Evolutionary conservation across 2,888 invertebrate species (phyloP).

Genomic region (Abrostola tripartita): DNA sequence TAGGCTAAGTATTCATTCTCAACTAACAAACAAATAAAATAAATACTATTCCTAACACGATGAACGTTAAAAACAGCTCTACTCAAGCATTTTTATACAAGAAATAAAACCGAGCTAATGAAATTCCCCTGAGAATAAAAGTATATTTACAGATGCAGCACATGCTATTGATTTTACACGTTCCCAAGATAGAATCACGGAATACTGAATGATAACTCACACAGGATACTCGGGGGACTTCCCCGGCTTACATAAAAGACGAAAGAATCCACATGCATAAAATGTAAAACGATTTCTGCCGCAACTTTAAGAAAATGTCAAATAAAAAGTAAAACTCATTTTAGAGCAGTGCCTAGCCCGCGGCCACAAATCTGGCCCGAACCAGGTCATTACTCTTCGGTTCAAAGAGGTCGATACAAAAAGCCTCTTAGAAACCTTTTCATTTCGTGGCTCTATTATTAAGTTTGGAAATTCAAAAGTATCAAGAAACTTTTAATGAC

Average conservation of each 20-base stretch:
- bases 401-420: constrained; percentile 61
- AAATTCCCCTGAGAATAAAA: background rate
- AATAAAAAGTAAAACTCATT: constrained; percentile 52
- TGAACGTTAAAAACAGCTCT: background rate
- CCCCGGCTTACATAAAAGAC: constrained; percentile 26
- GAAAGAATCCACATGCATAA: constrained; percentile 36
- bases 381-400: constrained; percentile 64
- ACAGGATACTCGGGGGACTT: constrained; percentile 9
- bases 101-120: constrained; percentile 1
- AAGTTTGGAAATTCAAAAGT: constrained; percentile 58
- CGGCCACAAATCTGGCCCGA: constrained; percentile 59
- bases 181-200: constrained; percentile 10
- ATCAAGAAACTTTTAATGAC: constrained; percentile 55
- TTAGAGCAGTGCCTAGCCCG: constrained; percentile 51
- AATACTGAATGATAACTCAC: constrained; percentile 10
- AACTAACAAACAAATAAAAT: too few relatives aligned
- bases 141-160: constrained; percentile 4
- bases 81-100: background rate
- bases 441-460: constrained; percentile 66
- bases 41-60: background rate
- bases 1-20: too few relatives aligned
- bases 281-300: constrained; percentile 41
- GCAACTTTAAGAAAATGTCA: constrained; percentile 47
- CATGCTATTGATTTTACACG: constrained; percentile 31
- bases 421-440: constrained; percentile 63